Evolutionary conservation across 2,113 vertebrate genomes (phyloP), one percentile per base, ranked within the genome.

Genomic region (Sylvia atricapilla): DNA sequence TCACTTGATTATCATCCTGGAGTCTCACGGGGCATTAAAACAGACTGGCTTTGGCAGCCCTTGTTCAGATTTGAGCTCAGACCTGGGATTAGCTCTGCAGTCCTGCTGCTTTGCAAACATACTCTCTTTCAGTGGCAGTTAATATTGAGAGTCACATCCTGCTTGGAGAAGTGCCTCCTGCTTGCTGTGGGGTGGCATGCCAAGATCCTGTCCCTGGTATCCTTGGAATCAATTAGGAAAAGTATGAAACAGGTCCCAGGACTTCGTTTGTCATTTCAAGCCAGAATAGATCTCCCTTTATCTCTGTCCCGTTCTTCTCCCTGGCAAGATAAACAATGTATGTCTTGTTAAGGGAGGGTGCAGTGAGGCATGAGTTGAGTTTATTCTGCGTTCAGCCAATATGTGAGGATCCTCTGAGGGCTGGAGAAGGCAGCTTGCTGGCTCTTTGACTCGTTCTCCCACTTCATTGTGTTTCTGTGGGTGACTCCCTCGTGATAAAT

Each of bases 391-490:
- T 87, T 93, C 84, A 91, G 91, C 68, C 90, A 64, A 9, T 28
- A 7, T 0, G 12, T 68, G 60, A 25, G 35, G 79, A 88, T 86
- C 68, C 83, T 92, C 85, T 30, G 56, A 84, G 94, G 77, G 56
- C 72, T 63, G 63, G 39, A 75, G 85, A 75, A 92, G 64, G 90
- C 85, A 74, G 90, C 30, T 83, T 27, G 72, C 88, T 95, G 72
- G 72, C 96, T 89, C 93, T 90, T 55, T 17, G 43, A 96, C 92
- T 91, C 60, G 83, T 86, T 95, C 93, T 95, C 83, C 76, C 72
- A 75, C 85, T 96, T 91, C 83, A 81, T 92, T 93, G 88, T 92
- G 85, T 90, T 96, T 88, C 79, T 96, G 31, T 86, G 64, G 90
- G 88, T 2, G 0, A 81, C 95, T 95, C 95, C 91, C 85, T 59